A percentile compares a stretch with the other conserved stretches of the same genome.
phyloP scores from a whole-genome alignment of 2,113 vertebrate genomes.

The Gambusia holbrooki region DNA sequence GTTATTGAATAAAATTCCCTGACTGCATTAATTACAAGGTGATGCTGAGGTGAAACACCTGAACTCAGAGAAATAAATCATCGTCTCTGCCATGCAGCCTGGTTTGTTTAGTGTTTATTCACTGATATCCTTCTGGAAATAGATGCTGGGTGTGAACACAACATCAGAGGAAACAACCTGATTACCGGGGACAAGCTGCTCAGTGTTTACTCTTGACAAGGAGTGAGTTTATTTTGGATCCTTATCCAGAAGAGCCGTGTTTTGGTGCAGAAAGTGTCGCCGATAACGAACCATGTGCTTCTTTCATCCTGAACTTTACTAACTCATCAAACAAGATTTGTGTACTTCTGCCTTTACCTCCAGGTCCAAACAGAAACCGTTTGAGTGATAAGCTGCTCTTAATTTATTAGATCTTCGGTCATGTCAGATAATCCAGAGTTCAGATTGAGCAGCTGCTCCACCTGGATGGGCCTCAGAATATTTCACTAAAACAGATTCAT shows the following conservation, averaged over 20 bases:
- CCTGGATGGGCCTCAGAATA: background rate
- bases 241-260: constrained; percentile 27
- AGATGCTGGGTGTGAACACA: background rate
- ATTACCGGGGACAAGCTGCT: constrained; percentile 72
- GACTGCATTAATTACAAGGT: too few species aligned
- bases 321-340: constrained; percentile 44
- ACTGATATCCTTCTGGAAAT: background rate
- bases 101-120: background rate
- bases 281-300: constrained; percentile 9
- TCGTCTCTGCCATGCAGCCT: too few species aligned
- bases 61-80: too few species aligned
- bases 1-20: too few species aligned
- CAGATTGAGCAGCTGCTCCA: background rate
- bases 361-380: constrained; percentile 50
- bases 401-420: constrained; percentile 1
- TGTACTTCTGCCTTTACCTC: background rate
- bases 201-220: constrained; percentile 47
- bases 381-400: constrained; percentile 12
- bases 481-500: background rate
- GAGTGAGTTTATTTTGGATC: constrained; percentile 1
- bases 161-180: constrained; percentile 1
- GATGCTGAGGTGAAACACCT: too few species aligned
- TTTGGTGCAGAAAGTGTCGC: constrained; percentile 49
- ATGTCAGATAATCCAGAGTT: constrained; percentile 24
- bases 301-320: constrained; percentile 23